Evolutionary conservation across 2,797 vertebrate genomes (phyloP).

Genomic region (Enoplosus armatus): DNA sequence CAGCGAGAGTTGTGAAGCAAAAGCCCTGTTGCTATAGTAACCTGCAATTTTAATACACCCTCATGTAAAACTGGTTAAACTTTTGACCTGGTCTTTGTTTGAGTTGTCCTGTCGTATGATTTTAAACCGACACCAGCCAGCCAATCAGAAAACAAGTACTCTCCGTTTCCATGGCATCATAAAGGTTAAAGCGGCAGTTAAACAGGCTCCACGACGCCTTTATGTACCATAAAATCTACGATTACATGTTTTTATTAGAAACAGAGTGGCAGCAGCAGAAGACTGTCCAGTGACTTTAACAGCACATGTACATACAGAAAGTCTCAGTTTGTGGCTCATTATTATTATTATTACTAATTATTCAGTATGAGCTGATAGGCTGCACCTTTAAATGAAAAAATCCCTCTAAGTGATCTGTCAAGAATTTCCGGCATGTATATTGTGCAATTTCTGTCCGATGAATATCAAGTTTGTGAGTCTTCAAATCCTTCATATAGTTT

Average conservation of each 20-base stretch:
- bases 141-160: not conserved
- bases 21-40: not conserved
- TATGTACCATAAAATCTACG: not conserved
- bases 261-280: too few species aligned
- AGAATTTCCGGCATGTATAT: too few species aligned
- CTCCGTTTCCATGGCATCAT: not conserved
- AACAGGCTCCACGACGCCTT: not conserved
- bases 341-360: too few species aligned
- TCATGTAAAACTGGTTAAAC: not conserved
- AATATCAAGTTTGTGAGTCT: too few species aligned
- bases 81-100: not conserved
- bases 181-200: not conserved
- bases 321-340: too few species aligned
- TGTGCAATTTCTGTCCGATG: too few species aligned
- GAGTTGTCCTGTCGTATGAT: not conserved
- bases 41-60: not conserved
- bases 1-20: not conserved
- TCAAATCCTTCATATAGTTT: too few species aligned
- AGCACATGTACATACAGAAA: not conserved
- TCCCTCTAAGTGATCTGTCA: too few species aligned
- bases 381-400: not conserved
- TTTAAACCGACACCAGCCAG: not conserved
- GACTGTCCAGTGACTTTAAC: not conserved
- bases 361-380: too few species aligned
- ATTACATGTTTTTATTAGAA: not conserved